Evolutionary conservation across 1,140 invertebrate species (phyloP), one percentile per base, ranked within the genome.

Genomic region (Tyrophagus putrescentiae): DNA sequence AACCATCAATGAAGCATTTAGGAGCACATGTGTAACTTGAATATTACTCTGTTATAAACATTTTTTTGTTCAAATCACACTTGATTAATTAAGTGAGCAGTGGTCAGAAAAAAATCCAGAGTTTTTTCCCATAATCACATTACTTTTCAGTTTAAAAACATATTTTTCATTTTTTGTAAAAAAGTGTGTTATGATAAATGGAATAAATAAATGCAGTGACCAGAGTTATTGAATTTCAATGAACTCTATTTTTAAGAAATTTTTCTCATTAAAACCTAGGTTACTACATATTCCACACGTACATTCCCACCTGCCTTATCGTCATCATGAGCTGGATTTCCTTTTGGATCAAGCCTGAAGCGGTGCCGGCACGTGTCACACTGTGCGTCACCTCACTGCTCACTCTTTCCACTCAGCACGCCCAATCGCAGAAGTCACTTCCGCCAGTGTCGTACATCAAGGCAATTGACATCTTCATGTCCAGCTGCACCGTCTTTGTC

Each of bases 371-470:
- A 9, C 42, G 70, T 25, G 69, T 72, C 6, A 72, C 70, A 1
- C 62, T 72, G 16, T 71, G 70, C 29, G 70, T 72, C 33, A 72
- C 70, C 9, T 68, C 66, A 27, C 60, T 90, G 77, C 73, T 90
- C 45, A 85, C 85, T 11, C 87, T 90, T 62, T 88, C 88, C 65
- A 90, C 86, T 4, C 72, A 72, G 57, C 70, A 71, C 57, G 70
- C 70, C n/a, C 70, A 71, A 60, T 71, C 70, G 16, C 70, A 72
- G 87, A 45, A 85, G 84, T 31, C 84, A 83, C 71, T 90, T 42
- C 86, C 86, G 0, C 88, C 88, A 70, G 85, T 92, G 0, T 90
- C 87, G 0, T 92, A 91, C 69, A 71, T 90, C 7, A 91, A 91
- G 60, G 70, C 71, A 53, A 65, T 67, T 33, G 66, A 67, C 34